Base-by-base conservation (phyloP, 2,797 vertebrate species). In the Esox lucius region DNA sequence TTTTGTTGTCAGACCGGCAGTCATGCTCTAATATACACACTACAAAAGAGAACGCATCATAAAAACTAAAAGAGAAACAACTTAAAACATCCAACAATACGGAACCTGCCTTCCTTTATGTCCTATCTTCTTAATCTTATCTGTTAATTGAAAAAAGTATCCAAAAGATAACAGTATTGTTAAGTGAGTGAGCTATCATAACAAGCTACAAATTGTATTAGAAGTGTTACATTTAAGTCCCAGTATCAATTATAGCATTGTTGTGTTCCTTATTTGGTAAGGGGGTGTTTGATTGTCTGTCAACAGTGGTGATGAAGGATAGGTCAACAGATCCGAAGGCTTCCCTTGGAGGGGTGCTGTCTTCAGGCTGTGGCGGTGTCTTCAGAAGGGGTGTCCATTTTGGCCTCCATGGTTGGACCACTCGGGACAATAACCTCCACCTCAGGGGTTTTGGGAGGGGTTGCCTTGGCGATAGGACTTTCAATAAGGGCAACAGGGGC, bases 241-340 rank as follows among this genome's bases (percentile, higher is more conserved):
- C 84, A 24, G 82, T 82, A 80, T 84, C 79, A 68, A 79, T 73
- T 84, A 80, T 73, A 84, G 80, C 81, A 85, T 84, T 86, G 88
- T 83, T 81, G 82, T 84, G 87, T 82, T 90, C 84, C 78, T 86
- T 81, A 79, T 90, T 89, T 88, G 86, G 81, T 87, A 53, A 59
- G 24, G 74, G 79, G 86, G 83, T 84, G 86, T 80, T 88, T 61
- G 82, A 92, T 93, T 91, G 90, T 93, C 91, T 91, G 90, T 93
- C 91, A 90, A 81, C 82, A 74, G 84, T 83, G 84, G 83, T 77
- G 80, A 78, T 79, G 64, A 46, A 70, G 62, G 77, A 68, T 84
- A 75, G 71, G 86, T 81, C 78, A 81, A 81, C 79, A 81, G 82
- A 88, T 89, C 79, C 88, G 78, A 83, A 75, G 84, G 75, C 72